A percentile compares a stretch with the other conserved stretches of the same genome.
phyloP scores from a whole-genome alignment of 2,888 invertebrate genomes.

The Diaperis boleti region DNA sequence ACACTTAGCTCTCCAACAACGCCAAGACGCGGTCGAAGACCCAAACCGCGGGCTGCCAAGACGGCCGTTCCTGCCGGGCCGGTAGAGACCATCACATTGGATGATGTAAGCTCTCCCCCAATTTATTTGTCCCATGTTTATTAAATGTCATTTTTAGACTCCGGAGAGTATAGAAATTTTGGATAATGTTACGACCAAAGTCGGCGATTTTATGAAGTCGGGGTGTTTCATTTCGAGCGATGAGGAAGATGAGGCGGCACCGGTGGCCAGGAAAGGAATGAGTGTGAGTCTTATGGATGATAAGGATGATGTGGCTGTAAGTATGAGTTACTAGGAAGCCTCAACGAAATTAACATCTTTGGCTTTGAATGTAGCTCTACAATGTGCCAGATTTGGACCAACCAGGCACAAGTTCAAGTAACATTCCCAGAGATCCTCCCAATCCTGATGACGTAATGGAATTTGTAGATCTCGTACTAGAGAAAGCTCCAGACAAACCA shows the following conservation, averaged over 20 bases:
- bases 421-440: not conserved
- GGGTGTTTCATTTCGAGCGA: conserved; percentile 27
- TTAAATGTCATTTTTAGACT: too few relatives aligned
- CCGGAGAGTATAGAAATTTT: not conserved
- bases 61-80: too few relatives aligned
- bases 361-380: too few relatives aligned
- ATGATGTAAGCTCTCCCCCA: too few relatives aligned
- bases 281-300: conserved; percentile 5
- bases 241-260: conserved; percentile 26
- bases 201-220: conserved; percentile 18
- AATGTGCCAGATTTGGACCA: too few relatives aligned
- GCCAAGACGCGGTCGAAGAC: too few relatives aligned
- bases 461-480: conserved; percentile 14
- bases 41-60: too few relatives aligned
- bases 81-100: too few relatives aligned
- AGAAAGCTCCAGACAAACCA: not conserved
- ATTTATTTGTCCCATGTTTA: too few relatives aligned
- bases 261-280: not conserved
- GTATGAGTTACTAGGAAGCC: not conserved
- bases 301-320: conserved; percentile 10
- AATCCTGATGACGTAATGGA: conserved; percentile 22
- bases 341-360: too few relatives aligned
- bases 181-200: conserved; percentile 4
- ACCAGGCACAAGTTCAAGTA: too few relatives aligned
- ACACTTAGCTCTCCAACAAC: too few relatives aligned